Percentiles rank a stretch among this genome's conserved stretches.
These are phyloP conservation scores for Caenorhabditis becei DNA, from an alignment of 2,888 invertebrate genomes.

Conservation along the genomic window DNA sequence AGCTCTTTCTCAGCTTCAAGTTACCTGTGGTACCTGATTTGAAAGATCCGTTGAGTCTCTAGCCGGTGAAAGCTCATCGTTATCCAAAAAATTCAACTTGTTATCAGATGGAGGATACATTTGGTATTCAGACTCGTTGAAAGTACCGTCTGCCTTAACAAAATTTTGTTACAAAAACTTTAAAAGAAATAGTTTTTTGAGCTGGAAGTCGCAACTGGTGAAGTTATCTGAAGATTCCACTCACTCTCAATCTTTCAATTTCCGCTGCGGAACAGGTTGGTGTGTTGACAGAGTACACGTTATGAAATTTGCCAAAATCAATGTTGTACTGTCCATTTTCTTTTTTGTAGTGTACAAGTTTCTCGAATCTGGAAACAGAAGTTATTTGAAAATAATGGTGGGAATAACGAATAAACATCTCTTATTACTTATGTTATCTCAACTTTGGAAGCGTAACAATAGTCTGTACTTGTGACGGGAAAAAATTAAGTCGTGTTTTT, in stretches of 20 bases:
- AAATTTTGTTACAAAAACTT: no score
- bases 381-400: not conserved
- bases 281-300: slow-evolving; percentile 93
- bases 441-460: no score
- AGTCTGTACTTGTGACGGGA: no score
- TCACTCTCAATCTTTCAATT: slow-evolving; percentile 84
- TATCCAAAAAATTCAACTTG: slow-evolving; percentile 51
- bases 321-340: slow-evolving; percentile 84
- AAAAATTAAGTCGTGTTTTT: no score
- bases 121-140: slow-evolving; percentile 73
- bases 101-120: slow-evolving; percentile 69
- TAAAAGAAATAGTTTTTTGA: no score
- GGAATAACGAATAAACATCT: not conserved
- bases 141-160: slow-evolving; percentile 68
- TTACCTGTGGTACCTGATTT: slow-evolving; percentile 68
- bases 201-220: no score
- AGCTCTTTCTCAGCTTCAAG: slow-evolving; percentile 43
- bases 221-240: no score
- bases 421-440: not conserved
- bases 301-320: slow-evolving; percentile 93
- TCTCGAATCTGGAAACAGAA: slow-evolving; percentile 76
- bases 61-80: slow-evolving; percentile 56
- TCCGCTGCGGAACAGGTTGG: slow-evolving; percentile 92
- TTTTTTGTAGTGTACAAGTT: slow-evolving; percentile 87
- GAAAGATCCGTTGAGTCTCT: slow-evolving; percentile 62